A percentile compares a stretch with the other conserved stretches of the same genome.
Evolutionary conservation across 2,113 vertebrate genomes (phyloP).

Genomic region (Alouatta palliata): DNA sequence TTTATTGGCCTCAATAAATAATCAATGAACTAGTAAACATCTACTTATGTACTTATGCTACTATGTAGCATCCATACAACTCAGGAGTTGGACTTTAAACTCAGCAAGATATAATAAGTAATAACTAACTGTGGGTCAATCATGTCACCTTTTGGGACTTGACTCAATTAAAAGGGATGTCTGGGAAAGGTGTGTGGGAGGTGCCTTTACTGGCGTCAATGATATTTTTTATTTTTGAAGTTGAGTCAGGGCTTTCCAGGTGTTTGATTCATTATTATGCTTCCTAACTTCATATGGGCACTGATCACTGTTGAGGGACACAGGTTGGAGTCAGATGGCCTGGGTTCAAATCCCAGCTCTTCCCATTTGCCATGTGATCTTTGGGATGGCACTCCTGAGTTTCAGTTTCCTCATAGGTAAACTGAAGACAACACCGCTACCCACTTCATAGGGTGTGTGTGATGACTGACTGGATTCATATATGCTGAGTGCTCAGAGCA

Average conservation of each 20-base stretch:
- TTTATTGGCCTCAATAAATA: neutral
- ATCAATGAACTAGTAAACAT: neutral
- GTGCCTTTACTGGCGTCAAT: neutral
- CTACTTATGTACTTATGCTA: neutral
- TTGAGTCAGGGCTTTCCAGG: neutral
- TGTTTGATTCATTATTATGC: neutral
- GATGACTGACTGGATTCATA: neutral
- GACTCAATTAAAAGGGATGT: neutral
- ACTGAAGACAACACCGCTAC: neutral
- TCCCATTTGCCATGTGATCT: neutral
- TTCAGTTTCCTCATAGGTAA: neutral
- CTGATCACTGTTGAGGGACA: neutral
- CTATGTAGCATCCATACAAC: neutral
- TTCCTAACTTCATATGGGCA: neutral
- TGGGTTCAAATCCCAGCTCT: neutral
- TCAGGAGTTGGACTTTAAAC: neutral
- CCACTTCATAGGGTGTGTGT: neutral
- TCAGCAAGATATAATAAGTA: neutral
- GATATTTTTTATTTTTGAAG: neutral
- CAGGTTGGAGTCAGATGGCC: neutral
- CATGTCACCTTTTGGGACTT: neutral
- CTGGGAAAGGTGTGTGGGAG: neutral
- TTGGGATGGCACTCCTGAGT: neutral
- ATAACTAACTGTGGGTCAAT: neutral
- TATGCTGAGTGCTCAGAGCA: neutral